A percentile compares a stretch with the other conserved stretches of the same genome.
These are phyloP conservation scores for Penaeus monodon DNA, from an alignment of 2,888 invertebrate species.

Conservation along the genomic window DNA sequence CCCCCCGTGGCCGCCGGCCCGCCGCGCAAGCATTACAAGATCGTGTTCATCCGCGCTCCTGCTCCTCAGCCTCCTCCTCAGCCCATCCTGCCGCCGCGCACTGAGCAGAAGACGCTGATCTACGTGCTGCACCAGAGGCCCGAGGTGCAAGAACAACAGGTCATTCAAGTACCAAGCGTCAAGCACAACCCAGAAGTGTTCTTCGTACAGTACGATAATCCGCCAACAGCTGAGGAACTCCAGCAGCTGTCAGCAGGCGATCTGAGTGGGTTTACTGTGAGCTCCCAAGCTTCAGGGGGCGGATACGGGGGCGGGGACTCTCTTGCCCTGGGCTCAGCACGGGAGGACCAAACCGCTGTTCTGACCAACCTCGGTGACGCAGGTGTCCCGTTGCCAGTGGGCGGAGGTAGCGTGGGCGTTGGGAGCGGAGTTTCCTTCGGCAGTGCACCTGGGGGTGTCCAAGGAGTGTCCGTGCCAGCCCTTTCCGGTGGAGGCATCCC, in stretches of 20 bases:
- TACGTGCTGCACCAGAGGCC: slow-evolving; percentile 91
- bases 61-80: slow-evolving; percentile 85
- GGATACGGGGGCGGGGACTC: neutral
- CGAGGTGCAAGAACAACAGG: slow-evolving; percentile 34
- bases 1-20: slow-evolving; percentile 81
- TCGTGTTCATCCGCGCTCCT: slow-evolving; percentile 88
- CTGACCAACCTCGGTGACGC: neutral
- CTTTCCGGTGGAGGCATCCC: too few relatives aligned
- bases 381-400: too few relatives aligned
- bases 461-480: too few relatives aligned
- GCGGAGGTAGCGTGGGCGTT: too few relatives aligned
- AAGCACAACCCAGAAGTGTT: slow-evolving; percentile 63
- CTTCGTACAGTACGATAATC: slow-evolving; percentile 64
- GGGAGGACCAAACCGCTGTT: neutral
- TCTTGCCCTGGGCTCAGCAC: neutral
- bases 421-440: too few relatives aligned
- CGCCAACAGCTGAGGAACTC: slow-evolving; percentile 59
- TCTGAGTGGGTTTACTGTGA: slow-evolving; percentile 42
- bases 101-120: slow-evolving; percentile 89
- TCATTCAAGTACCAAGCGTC: slow-evolving; percentile 52
- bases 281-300: slow-evolving; percentile 25
- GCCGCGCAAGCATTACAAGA: slow-evolving; percentile 85
- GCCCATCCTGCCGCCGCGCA: slow-evolving; percentile 84
- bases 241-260: slow-evolving; percentile 60
- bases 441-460: too few relatives aligned